These are phyloP conservation scores for Peromyscus maniculatus DNA, from an alignment of 2,113 vertebrate genomes.

Conservation along the genomic window DNA sequence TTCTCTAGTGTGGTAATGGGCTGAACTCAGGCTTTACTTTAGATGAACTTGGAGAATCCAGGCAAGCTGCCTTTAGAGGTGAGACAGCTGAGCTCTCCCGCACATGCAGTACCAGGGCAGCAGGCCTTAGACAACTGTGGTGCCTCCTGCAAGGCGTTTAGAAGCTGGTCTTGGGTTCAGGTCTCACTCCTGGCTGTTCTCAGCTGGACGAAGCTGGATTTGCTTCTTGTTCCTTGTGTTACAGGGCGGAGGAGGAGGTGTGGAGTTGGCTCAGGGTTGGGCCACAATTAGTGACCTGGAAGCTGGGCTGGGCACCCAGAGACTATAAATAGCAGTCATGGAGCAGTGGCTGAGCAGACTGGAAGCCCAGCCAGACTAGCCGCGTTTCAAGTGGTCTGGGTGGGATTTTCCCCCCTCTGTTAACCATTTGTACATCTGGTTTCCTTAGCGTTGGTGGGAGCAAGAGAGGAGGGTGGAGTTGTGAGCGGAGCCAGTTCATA, in stretches of 20 bases:
- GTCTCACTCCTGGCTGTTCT: constrained; percentile 63
- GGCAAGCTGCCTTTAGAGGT: not conserved
- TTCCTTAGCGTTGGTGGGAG: constrained; percentile 73
- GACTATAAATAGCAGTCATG: constrained; percentile 84
- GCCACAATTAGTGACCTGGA: constrained; percentile 83
- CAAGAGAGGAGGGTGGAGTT: constrained; percentile 70
- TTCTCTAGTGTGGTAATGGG: not conserved
- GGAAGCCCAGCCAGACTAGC: constrained; percentile 86
- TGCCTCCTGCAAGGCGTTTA: not conserved
- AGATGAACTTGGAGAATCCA: constrained; percentile 15
- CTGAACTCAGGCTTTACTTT: constrained; percentile 28
- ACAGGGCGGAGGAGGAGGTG: constrained; percentile 68
- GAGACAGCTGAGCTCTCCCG: not conserved
- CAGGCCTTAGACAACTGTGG: not conserved
- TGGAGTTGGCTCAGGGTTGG: constrained; percentile 80
- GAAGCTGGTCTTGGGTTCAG: constrained; percentile 69
- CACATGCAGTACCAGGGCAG: not conserved
- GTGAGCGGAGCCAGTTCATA: constrained; percentile 69
- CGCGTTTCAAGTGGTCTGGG: constrained; percentile 90
- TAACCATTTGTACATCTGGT: constrained; percentile 87
- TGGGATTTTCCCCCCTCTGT: constrained; percentile 83
- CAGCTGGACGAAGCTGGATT: constrained; percentile 56
- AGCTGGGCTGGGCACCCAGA: constrained; percentile 86
- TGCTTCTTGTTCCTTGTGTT: constrained; percentile 73
- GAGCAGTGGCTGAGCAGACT: constrained; percentile 84